Base-by-base conservation (phyloP, 2,888 invertebrate species). In the Malthinus seriepunctatus region DNA sequence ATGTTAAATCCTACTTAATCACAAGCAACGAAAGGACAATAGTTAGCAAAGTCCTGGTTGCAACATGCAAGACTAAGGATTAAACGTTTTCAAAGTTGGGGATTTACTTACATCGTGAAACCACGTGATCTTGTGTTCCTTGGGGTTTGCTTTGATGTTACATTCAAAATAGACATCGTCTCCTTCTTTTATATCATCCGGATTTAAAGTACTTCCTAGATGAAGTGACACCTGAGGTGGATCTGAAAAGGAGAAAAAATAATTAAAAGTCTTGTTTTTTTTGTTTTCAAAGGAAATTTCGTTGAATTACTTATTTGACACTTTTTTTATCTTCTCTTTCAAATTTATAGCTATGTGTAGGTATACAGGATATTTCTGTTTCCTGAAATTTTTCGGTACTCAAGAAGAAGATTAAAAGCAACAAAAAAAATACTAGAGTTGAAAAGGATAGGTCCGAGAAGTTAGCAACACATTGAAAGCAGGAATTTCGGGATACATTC, bases 81-180 rank as follows among this genome's bases (percentile, higher is more conserved):
- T 62, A 62, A 55, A 58, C 33, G 55, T 53, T 56, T 57, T 51
- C 50, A 55, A 53, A 57, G 48, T 61, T 56, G 31, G 64, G 64
- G 60, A 68, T 62, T 63, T 74, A 84, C 86, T 87, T 81, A 89
- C 89, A 76, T 89, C 87, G 73, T 89, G 89, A 70, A 84, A 86
- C 90, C 90, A 90, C 64, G 86, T 86, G 70, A 90, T 89, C 73
- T 88, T 87, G 75, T 88, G 87, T 71, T 88, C 86, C 72, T 85
- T 86, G 42, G 90, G 90, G 78, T 89, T 89, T 51, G 90, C 88
- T 70, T 85, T 84, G 70, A 90, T 88, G 79, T 87, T 86, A 77
- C 90, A 90, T 78, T 90, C 90, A 74, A 90, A 90, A 78, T 90
- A 90, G 52, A 89, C 89, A 75, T 90, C 90, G 73, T 89, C 90